Percentiles rank a stretch among this genome's conserved stretches.
phyloP scores from a whole-genome alignment of 1,140 invertebrate species.

The Dreissena rostriformis region DNA sequence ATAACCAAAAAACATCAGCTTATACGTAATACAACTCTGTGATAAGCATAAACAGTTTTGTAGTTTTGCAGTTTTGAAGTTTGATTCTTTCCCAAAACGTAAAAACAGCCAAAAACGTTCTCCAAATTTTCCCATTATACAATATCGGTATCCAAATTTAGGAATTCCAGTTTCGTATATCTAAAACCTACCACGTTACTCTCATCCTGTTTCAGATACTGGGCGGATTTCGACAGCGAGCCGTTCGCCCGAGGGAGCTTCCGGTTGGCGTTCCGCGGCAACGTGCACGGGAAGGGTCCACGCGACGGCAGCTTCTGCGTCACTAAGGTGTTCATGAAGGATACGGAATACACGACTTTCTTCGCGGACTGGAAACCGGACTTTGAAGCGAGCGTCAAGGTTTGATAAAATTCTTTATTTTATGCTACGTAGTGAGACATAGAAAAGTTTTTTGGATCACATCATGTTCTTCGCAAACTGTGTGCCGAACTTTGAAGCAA shows the following conservation, averaged over 20 bases:
- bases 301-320: slow-evolving; percentile 20
- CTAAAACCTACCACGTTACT: background rate
- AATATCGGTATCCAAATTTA: background rate
- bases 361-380: slow-evolving; percentile 35
- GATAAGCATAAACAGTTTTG: background rate
- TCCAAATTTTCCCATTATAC: background rate
- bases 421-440: too few relatives aligned
- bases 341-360: slow-evolving; percentile 9
- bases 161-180: background rate
- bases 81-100: background rate
- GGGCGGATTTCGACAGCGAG: slow-evolving; percentile 39
- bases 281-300: slow-evolving; percentile 30
- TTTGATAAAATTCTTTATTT: background rate
- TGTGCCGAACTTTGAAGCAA: too few relatives aligned
- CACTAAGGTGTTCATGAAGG: slow-evolving; percentile 47
- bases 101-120: background rate
- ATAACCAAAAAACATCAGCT: too few relatives aligned
- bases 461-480: too few relatives aligned
- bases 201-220: background rate
- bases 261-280: slow-evolving; percentile 18
- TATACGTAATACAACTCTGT: background rate
- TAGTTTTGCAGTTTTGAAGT: background rate
- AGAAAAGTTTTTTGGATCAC: too few relatives aligned
- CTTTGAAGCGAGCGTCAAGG: slow-evolving; percentile 20
- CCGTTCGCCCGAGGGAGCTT: slow-evolving; percentile 11